Evolutionary conservation across 2,113 vertebrate species (phyloP).

Genomic region (Epinephelus lanceolatus): DNA sequence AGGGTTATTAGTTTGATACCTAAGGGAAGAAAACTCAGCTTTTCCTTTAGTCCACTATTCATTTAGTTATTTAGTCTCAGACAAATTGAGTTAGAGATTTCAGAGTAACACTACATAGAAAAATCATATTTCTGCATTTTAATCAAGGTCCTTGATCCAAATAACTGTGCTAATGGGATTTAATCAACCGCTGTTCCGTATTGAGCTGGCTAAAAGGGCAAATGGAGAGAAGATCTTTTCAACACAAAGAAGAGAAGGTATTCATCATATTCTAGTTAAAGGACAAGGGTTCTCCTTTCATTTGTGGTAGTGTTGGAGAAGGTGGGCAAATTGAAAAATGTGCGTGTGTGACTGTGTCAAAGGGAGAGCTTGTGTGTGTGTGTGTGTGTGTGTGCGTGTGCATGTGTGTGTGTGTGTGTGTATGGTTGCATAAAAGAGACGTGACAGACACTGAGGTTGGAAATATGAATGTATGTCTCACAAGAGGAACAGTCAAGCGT

Average conservation of each 20-base stretch:
- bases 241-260: constrained; percentile 53
- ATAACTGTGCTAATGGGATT: constrained; percentile 67
- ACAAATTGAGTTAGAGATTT: constrained; percentile 43
- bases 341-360: neutral
- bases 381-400: constrained; percentile 29
- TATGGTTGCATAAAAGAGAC: constrained; percentile 30
- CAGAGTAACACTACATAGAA: constrained; percentile 26
- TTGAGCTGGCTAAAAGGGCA: constrained; percentile 66
- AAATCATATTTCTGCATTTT: constrained; percentile 70
- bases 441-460: constrained; percentile 27
- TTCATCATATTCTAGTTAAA: constrained; percentile 66
- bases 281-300: constrained; percentile 63
- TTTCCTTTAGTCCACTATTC: neutral
- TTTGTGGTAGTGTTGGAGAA: constrained; percentile 29
- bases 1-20: neutral
- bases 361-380: neutral
- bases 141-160: constrained; percentile 71
- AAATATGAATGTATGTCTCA: constrained; percentile 51
- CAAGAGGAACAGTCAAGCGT: constrained; percentile 19
- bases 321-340: constrained; percentile 51
- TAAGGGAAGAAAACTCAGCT: neutral
- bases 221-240: constrained; percentile 64
- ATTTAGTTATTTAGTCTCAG: constrained; percentile 37
- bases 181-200: constrained; percentile 70
- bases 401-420: constrained; percentile 6